phyloP scores from a whole-genome alignment of 2,888 invertebrate species.

The Melipona beecheii region DNA sequence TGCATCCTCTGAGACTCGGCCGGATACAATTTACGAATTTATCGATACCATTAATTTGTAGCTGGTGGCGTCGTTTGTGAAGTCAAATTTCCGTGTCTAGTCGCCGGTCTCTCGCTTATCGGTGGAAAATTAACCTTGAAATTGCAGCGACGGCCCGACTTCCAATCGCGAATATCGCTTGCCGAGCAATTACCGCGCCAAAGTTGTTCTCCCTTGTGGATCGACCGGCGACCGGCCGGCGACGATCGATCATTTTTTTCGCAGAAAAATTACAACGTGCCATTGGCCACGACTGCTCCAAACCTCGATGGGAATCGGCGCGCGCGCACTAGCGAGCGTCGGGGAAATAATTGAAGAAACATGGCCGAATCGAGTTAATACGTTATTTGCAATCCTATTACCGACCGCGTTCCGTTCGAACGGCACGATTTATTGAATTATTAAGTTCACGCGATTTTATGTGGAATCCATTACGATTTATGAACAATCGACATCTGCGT shows the following conservation, averaged over 20 bases:
- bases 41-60: constrained; percentile 51
- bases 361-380: constrained; percentile 36
- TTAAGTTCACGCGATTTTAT: constrained; percentile 50
- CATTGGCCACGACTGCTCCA: neutral
- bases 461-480: constrained; percentile 41
- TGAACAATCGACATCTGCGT: constrained; percentile 37
- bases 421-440: constrained; percentile 47
- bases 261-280: neutral
- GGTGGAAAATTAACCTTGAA: constrained; percentile 45
- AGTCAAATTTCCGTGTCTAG: constrained; percentile 54
- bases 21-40: constrained; percentile 53
- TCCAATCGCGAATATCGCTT: constrained; percentile 30
- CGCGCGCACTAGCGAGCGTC: neutral
- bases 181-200: constrained; percentile 31
- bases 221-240: constrained; percentile 14
- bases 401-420: constrained; percentile 30
- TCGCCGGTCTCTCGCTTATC: constrained; percentile 33
- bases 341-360: constrained; percentile 46
- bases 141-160: constrained; percentile 29
- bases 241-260: constrained; percentile 25
- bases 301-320: neutral
- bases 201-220: neutral
- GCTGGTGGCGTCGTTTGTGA: constrained; percentile 15
- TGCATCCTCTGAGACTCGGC: constrained; percentile 21
- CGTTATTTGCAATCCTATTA: constrained; percentile 56